Evolutionary conservation across 2,888 invertebrate species (phyloP).

Genomic region (Tenthredo notha): DNA sequence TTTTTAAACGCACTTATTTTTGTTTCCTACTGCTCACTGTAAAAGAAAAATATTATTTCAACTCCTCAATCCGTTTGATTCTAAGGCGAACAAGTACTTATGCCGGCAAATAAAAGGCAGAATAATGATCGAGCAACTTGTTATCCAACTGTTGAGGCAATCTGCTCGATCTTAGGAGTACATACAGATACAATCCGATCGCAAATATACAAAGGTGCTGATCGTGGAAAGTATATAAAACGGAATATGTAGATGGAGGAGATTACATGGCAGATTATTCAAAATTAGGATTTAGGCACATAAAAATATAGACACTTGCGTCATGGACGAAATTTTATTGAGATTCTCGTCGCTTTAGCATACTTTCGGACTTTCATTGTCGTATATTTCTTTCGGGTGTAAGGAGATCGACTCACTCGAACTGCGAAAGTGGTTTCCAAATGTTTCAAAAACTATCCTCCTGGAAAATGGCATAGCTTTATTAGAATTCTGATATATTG

Average conservation of each 20-base stretch:
- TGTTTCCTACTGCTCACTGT: neutral
- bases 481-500: neutral
- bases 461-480: neutral
- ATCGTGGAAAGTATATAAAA: neutral
- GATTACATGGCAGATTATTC: neutral
- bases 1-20: conserved; percentile 60
- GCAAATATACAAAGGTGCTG: neutral
- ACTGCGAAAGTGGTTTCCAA: neutral
- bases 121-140: neutral
- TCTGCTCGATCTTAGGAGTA: neutral
- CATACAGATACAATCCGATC: neutral
- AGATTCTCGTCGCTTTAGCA: neutral
- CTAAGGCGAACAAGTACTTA: neutral
- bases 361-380: conserved; percentile 11
- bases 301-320: neutral
- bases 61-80: neutral
- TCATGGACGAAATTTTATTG: conserved; percentile 12
- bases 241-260: neutral
- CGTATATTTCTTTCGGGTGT: neutral
- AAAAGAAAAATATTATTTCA: neutral
- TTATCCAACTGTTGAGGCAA: neutral
- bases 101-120: neutral
- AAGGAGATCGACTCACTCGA: neutral
- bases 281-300: neutral
- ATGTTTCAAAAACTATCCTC: neutral